Percentiles rank a stretch among this genome's conserved stretches.
phyloP scores from a whole-genome alignment of 2,113 vertebrate species.

The Cyanocitta stelleri region DNA sequence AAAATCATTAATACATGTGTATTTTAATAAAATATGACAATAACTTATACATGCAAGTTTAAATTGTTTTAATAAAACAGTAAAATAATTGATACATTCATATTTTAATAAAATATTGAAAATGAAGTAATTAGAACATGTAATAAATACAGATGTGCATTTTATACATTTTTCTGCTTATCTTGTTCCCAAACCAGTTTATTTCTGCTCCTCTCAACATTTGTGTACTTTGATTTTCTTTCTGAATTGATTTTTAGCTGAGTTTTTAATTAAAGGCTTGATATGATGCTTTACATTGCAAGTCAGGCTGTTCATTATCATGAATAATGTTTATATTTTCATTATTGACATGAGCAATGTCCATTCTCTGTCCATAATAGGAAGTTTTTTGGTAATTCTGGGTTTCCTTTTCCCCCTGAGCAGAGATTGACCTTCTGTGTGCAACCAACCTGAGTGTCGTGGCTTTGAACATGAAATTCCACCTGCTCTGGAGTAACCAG shows the following conservation, averaged over 20 bases:
- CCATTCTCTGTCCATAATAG: background rate
- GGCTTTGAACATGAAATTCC: slow-evolving; percentile 2
- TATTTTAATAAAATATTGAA: background rate
- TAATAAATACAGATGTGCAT: background rate
- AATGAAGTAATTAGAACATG: background rate
- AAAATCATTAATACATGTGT: background rate
- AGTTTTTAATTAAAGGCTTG: background rate
- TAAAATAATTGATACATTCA: too few relatives aligned
- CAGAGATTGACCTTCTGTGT: slow-evolving; percentile 2
- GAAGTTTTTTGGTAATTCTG: background rate
- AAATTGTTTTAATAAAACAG: background rate
- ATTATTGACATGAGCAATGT: background rate
- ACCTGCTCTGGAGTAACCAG: slow-evolving; percentile 38
- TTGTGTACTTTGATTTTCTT: background rate
- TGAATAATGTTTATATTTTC: background rate
- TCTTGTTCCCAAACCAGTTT: background rate
- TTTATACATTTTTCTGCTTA: background rate
- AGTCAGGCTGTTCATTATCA: background rate
- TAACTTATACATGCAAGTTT: background rate
- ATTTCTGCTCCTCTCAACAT: background rate
- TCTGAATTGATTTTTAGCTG: background rate
- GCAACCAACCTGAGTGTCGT: slow-evolving; percentile 18
- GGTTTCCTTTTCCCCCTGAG: background rate
- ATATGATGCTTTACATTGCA: background rate
- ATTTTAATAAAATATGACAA: background rate